A percentile compares a stretch with the other conserved stretches of the same genome.
These are phyloP conservation scores for Thamnophis sirtalis DNA, from an alignment of 2,113 vertebrate genomes.

Conservation along the genomic window DNA sequence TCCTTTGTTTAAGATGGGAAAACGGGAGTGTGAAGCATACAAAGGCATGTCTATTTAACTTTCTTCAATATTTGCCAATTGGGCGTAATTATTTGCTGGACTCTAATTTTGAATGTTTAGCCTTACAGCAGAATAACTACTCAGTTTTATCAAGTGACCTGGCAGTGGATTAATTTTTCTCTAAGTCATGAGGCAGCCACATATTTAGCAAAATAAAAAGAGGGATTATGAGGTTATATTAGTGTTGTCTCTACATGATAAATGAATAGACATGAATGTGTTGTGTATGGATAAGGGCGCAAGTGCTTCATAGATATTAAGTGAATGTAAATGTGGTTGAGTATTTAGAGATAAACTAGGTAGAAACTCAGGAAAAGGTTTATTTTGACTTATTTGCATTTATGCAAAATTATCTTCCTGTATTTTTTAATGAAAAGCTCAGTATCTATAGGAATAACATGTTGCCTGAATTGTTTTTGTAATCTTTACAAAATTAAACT, in stretches of 20 bases:
- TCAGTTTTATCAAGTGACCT: neutral
- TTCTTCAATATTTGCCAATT: neutral
- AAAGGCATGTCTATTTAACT: constrained; percentile 17
- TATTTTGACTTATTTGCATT: constrained; percentile 12
- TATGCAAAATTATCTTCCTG: neutral
- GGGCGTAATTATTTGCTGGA: constrained; percentile 17
- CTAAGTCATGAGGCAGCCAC: neutral
- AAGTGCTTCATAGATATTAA: constrained; percentile 8
- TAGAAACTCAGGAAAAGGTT: constrained; percentile 30
- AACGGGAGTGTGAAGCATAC: neutral
- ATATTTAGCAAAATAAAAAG: neutral
- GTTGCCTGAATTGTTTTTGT: neutral
- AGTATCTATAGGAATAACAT: neutral
- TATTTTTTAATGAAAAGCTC: neutral
- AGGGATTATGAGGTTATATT: neutral
- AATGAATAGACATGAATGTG: neutral
- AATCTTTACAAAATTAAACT: neutral
- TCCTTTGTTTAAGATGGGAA: neutral
- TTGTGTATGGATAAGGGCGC: neutral
- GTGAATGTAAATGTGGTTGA: constrained; percentile 20
- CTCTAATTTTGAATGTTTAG: neutral
- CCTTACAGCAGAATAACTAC: neutral
- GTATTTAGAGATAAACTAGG: neutral
- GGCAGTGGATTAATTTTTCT: neutral
- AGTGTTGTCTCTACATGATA: neutral